Conservation (phyloP, 2,888 invertebrate species). For the Drosophila ochracea region DNA sequence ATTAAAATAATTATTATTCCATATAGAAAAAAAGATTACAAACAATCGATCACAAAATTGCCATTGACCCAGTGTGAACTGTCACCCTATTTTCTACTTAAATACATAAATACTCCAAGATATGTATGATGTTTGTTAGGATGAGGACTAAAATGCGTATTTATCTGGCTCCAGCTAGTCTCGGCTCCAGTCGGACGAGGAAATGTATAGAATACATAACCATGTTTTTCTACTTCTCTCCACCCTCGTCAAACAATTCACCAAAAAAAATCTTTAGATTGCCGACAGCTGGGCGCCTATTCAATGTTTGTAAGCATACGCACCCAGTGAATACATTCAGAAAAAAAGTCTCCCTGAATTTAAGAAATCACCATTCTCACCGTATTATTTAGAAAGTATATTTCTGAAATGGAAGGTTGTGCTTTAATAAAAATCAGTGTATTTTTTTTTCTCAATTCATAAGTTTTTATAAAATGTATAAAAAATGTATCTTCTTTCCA, state of each 20-base stretch:
- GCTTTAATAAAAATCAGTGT: not conserved
- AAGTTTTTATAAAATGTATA: too few relatives aligned
- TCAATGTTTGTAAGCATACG: not conserved
- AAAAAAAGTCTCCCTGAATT: not conserved
- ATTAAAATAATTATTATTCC: not conserved
- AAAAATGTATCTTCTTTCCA: not conserved
- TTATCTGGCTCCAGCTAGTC: not conserved
- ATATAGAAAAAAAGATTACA: not conserved
- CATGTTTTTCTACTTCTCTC: not conserved
- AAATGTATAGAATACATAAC: not conserved
- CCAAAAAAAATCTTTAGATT: not conserved
- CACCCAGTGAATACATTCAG: not conserved
- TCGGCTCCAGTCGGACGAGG: not conserved
- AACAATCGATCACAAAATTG: not conserved
- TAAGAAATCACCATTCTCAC: not conserved
- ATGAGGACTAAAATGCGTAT: not conserved
- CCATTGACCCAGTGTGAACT: not conserved
- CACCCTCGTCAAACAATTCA: not conserved
- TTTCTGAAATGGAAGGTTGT: not conserved
- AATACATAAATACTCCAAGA: not conserved
- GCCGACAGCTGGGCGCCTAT: conserved; percentile 1
- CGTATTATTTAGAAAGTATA: not conserved
- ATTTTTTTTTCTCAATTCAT: not conserved
- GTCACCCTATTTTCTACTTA: not conserved
- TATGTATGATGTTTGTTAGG: not conserved